Evolutionary conservation across 1,140 invertebrate genomes (phyloP), one percentile per base, ranked within the genome.

Genomic region (Monomorium pharaonis): DNA sequence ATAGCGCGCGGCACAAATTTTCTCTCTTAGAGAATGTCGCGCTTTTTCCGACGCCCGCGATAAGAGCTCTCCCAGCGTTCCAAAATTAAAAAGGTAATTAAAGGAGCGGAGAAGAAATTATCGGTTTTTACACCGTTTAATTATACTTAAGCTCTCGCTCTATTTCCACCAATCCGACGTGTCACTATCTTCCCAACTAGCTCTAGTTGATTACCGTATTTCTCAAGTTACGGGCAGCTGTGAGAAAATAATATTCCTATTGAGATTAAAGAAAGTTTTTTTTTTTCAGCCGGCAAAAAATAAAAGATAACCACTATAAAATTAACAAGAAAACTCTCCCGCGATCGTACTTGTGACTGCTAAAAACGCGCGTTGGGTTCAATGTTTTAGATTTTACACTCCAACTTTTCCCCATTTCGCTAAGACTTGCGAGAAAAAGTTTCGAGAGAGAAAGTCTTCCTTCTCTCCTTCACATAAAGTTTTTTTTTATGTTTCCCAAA

Each of bases 61-160:
- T 65, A 86, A 63, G 87, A 65, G 42, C 24, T 27, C 33, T 44
- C 72, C 37, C 3, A 21, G 51, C 42, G 12, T 58, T 0, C 37
- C 37, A n/a, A 74, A 81, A 81, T 81, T 72, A 81, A 81, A 72
- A 83, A 74, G 51, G n/a, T 83, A 83, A 83, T 83, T 83, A 74
- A 83, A 83, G 67, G 10, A 72, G 27, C 24, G 51, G 37, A 33
- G 18, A 54, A 56, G 27, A 58, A 72, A 83, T 83, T 72, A 83
- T 70, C 42, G 67, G 24, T 60, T 72, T 72, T 74, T 54, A 18
- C 37, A 83, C n/a, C 51, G 3, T 54, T 58, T 30, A 14, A 81
- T 81, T 70, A 56, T 21, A 27, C 37, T 72, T 30, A 44, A n/a
- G 37, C 78, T 51, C 27, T n/a, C 63, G 63, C 10, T 16, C 24